These are phyloP conservation scores for Buathra laborator DNA, from an alignment of 2,888 invertebrate genomes.

Conservation along the genomic window DNA sequence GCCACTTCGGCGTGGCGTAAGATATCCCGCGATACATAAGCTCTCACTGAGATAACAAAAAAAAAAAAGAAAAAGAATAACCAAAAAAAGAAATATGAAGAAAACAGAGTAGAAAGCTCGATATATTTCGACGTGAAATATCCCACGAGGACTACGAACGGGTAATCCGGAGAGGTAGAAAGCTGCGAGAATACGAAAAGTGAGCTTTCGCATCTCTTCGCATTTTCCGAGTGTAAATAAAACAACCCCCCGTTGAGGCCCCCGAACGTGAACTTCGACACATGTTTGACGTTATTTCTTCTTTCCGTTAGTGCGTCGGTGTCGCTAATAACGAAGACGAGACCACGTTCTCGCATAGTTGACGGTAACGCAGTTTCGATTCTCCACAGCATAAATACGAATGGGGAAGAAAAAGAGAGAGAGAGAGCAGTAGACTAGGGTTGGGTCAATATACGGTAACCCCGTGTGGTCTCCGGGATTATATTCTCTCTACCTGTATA, in stretches of 20 bases:
- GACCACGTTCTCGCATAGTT: not conserved
- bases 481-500: not conserved
- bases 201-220: not conserved
- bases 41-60: not conserved
- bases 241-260: not conserved
- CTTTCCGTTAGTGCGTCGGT: not conserved
- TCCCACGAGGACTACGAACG: not conserved
- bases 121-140: not conserved
- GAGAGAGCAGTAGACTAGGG: not conserved
- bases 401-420: not conserved
- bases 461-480: conserved; percentile 15
- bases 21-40: not conserved
- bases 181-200: not conserved
- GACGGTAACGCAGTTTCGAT: not conserved
- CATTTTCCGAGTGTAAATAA: not conserved
- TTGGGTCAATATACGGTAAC: conserved; percentile 27
- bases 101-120: not conserved
- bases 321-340: not conserved
- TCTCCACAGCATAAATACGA: not conserved
- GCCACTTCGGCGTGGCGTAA: not conserved
- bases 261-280: not conserved
- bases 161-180: not conserved
- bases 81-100: not conserved
- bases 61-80: not conserved
- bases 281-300: not conserved